Conservation (phyloP, 1,140 invertebrate species). For the Sarcophaga peregrina region DNA sequence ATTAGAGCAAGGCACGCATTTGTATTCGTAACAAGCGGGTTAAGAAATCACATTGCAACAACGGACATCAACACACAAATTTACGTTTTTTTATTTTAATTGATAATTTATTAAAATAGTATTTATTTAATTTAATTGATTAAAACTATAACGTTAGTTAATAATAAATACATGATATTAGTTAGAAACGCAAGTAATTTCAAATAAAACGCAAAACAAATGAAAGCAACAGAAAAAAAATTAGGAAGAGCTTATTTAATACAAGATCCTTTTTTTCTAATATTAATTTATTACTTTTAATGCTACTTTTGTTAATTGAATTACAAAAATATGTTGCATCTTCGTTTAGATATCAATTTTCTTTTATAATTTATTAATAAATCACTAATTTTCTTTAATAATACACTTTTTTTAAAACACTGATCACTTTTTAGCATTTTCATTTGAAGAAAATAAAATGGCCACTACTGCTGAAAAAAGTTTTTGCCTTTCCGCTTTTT, state of each 20-base stretch:
- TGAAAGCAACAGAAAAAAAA: constrained; percentile 2
- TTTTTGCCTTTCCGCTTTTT: background rate
- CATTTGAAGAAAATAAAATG: background rate
- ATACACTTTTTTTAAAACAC: background rate
- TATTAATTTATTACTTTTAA: background rate
- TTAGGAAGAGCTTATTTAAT: too few relatives aligned
- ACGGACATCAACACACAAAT: background rate
- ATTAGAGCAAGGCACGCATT: background rate
- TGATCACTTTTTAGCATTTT: background rate
- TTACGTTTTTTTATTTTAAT: background rate
- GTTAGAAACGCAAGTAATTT: background rate
- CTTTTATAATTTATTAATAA: constrained; percentile 14
- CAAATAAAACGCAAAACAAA: background rate
- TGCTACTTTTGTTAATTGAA: background rate
- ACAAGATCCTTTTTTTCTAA: background rate
- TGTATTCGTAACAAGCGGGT: too few relatives aligned
- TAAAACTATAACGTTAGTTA: background rate
- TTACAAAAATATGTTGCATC: constrained; percentile 33
- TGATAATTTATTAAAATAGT: constrained; percentile 30
- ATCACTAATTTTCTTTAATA: background rate
- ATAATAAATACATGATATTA: constrained; percentile 10
- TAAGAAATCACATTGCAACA: too few relatives aligned
- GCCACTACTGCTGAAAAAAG: constrained; percentile 24
- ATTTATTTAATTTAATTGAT: background rate
- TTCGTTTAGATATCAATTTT: constrained; percentile 6